A percentile compares a stretch with the other conserved stretches of the same genome.
Evolutionary conservation across 2,113 vertebrate species (phyloP).

Genomic region (Alligator mississippiensis): DNA sequence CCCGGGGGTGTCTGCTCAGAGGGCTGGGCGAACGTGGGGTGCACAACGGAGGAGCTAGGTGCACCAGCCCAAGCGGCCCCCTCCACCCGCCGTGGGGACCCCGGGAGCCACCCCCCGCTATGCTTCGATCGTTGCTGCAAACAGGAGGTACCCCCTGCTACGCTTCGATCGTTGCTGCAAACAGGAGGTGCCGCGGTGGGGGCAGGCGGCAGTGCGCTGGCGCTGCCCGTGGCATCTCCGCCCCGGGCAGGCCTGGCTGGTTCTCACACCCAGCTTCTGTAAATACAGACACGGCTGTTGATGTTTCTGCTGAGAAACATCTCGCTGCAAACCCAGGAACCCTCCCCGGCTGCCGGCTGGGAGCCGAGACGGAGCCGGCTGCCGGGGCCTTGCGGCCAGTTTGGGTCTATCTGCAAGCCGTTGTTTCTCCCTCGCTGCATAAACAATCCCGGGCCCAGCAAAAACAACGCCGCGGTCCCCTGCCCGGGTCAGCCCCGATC

Average conservation of each 20-base stretch:
- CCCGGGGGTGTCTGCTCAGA: no score
- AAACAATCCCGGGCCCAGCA: background rate
- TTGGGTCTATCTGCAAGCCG: background rate
- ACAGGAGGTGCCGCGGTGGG: background rate
- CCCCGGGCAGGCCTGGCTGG: background rate
- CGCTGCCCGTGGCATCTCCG: no score
- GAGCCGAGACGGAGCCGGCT: background rate
- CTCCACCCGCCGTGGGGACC: no score
- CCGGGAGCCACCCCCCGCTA: rapidly evolving
- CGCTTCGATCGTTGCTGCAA: no score
- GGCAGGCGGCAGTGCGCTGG: background rate
- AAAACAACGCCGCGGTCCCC: background rate
- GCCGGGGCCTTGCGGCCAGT: background rate
- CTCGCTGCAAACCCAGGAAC: background rate
- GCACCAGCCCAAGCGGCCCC: no score
- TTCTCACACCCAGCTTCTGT: background rate
- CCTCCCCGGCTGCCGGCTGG: background rate
- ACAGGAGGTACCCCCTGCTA: background rate
- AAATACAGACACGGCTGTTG: background rate
- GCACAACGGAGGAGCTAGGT: no score
- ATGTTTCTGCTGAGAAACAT: background rate
- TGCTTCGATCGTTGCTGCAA: rapidly evolving
- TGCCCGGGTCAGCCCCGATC: background rate
- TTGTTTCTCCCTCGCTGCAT: slow-evolving; percentile 20
- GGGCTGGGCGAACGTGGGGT: no score